Base-by-base conservation (phyloP, 2,888 invertebrate species). In the Drosophila formosana region DNA sequence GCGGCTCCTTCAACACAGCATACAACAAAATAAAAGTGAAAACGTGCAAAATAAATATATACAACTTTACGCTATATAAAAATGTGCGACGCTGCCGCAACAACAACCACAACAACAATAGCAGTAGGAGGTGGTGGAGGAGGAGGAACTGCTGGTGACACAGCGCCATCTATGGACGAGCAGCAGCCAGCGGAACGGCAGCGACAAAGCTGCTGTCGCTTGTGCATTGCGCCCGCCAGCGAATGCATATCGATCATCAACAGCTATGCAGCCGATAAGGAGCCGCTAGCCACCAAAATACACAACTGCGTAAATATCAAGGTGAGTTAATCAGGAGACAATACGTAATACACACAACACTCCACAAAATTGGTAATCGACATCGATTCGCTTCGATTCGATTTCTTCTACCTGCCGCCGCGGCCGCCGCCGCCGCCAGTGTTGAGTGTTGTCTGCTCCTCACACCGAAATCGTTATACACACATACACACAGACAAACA, bases 241-340 rank as follows among this genome's bases (percentile, higher is more conserved):
- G 93, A 93, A 81, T 93, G 93, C 90, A 92, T 93, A 85, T 92
- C 92, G 63, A 92, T 93, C 80, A 91, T 92, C 76, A 92, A 92
- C 71, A 92, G 92, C 80, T 92, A 91, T 80, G 92, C 92, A 56
- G 92, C 93, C 80, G 93, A 93, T 87, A 92, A 92, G 85, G 93
- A 92, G 79, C 91, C 93, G 67, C 82, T 93, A 81, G 88, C 90
- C 65, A 89, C 88, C 65, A 93, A 93, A 91, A 93, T 93, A 75
- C 82, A 89, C 62, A 90, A 91, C 72, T 93, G 93, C 89, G 92
- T 93, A 78, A 90, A 90, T 85, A 91, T 93, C 77, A 92, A 92
- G 92, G 93, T 93, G 81, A 92, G 50, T 23, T 37, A n/a, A 39
- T 18, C 26, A 37, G 43, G 13, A 34, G 18, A 23, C 55, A 57